Evolutionary conservation across 1,140 invertebrate species (phyloP).

Genomic region (Oryzaephilus surinamensis): DNA sequence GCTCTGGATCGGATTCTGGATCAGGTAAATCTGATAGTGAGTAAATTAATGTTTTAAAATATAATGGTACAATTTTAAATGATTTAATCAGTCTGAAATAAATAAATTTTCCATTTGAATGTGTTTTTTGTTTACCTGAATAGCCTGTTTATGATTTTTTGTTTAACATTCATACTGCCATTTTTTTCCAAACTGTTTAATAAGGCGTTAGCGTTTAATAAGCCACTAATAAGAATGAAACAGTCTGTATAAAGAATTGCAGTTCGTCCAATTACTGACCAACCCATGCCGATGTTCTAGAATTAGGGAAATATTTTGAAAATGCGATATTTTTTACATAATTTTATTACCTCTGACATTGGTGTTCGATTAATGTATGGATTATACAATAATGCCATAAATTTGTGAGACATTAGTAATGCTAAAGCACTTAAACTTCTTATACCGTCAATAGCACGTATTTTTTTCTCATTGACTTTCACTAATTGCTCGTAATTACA

Average conservation of each 20-base stretch:
- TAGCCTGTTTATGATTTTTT: slow-evolving; percentile 20
- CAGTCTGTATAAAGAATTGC: slow-evolving; percentile 65
- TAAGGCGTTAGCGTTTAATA: slow-evolving; percentile 54
- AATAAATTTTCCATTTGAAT: too few relatives aligned
- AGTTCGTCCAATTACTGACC: slow-evolving; percentile 55
- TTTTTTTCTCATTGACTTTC: slow-evolving; percentile 37
- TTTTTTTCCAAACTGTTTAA: slow-evolving; percentile 26
- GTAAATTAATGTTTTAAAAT: slow-evolving; percentile 7
- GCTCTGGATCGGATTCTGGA: slow-evolving; percentile 29
- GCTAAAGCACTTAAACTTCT: slow-evolving; percentile 53
- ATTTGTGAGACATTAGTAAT: slow-evolving; percentile 56
- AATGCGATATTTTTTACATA: too few relatives aligned
- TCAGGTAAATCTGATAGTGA: slow-evolving; percentile 20
- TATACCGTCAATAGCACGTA: slow-evolving; percentile 50
- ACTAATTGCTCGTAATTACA: slow-evolving; percentile 47
- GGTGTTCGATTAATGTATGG: slow-evolving; percentile 56
- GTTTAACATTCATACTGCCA: slow-evolving; percentile 14
- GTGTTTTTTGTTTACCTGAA: slow-evolving; percentile 21
- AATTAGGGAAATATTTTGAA: slow-evolving; percentile 47
- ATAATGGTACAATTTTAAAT: too few relatives aligned
- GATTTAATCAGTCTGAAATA: too few relatives aligned
- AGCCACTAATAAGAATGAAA: slow-evolving; percentile 64
- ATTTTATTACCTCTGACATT: slow-evolving; percentile 55
- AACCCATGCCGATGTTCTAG: slow-evolving; percentile 55
- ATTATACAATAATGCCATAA: slow-evolving; percentile 58